Conservation (phyloP, 2,888 invertebrate genomes). For the Melolontha melolontha region DNA sequence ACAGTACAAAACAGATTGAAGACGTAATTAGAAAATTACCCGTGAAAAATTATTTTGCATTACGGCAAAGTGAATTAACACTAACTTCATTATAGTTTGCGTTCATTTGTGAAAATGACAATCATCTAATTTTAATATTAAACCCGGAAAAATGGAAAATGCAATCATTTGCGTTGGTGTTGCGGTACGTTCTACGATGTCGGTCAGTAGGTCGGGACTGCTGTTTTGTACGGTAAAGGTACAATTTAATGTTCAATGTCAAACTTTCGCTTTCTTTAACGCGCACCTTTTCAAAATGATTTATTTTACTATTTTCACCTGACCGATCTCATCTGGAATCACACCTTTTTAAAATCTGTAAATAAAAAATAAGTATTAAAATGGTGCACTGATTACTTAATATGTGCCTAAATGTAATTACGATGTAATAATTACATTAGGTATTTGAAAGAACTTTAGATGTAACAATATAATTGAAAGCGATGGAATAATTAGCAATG, state of each 20-base stretch:
- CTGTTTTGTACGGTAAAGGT: slow-evolving; percentile 5
- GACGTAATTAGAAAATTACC: slow-evolving; percentile 23
- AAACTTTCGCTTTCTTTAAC: slow-evolving; percentile 48
- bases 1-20: slow-evolving; percentile 29
- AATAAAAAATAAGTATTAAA: too few relatives aligned
- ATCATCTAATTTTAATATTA: background rate
- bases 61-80: background rate
- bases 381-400: too few relatives aligned
- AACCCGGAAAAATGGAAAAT: slow-evolving; percentile 35
- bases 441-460: too few relatives aligned
- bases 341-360: too few relatives aligned
- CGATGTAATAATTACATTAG: too few relatives aligned
- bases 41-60: background rate
- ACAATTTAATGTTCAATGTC: slow-evolving; percentile 45
- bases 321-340: too few relatives aligned
- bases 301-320: too few relatives aligned
- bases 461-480: too few relatives aligned
- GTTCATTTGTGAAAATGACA: background rate
- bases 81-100: background rate
- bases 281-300: too few relatives aligned
- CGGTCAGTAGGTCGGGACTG: slow-evolving; percentile 48
- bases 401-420: too few relatives aligned
- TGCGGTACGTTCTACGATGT: slow-evolving; percentile 35
- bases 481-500: too few relatives aligned
- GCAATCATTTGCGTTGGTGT: slow-evolving; percentile 49